Evolutionary conservation across 2,113 vertebrate genomes (phyloP).

Genomic region (Lepus americanus): DNA sequence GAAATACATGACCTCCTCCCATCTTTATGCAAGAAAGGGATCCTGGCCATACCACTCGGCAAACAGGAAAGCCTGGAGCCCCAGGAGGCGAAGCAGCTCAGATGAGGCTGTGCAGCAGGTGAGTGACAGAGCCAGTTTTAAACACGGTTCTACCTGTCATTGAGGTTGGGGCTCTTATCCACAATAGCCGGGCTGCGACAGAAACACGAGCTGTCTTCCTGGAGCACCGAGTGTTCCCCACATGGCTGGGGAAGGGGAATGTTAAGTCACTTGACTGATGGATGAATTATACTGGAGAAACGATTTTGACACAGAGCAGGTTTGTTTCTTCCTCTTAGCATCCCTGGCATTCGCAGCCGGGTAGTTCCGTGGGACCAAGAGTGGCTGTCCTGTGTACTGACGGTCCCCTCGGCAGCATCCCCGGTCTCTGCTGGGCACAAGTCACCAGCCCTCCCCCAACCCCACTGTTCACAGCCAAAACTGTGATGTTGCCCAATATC

Average conservation of each 20-base stretch:
- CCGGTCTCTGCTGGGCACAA: background rate
- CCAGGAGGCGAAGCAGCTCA: background rate
- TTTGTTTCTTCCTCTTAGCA: background rate
- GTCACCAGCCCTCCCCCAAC: background rate
- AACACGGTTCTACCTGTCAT: background rate
- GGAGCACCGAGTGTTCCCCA: background rate
- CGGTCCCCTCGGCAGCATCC: too few species aligned
- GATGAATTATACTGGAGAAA: background rate
- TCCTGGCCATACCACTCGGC: fast-evolving
- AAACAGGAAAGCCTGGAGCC: background rate
- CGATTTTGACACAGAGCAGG: background rate
- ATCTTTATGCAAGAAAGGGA: background rate
- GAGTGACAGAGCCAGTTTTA: background rate
- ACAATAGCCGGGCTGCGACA: too few species aligned
- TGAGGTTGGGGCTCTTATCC: background rate
- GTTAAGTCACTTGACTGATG: background rate
- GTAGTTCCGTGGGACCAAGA: background rate
- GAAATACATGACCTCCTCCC: background rate
- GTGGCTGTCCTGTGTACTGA: background rate
- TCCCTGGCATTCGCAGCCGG: background rate
- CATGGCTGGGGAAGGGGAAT: background rate
- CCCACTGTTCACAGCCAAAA: background rate
- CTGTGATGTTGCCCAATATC: too few species aligned
- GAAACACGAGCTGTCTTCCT: background rate
- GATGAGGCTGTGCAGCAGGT: background rate